These are phyloP conservation scores for Diadophis punctatus DNA, from an alignment of 2,113 vertebrate species.

Conservation along the genomic window DNA sequence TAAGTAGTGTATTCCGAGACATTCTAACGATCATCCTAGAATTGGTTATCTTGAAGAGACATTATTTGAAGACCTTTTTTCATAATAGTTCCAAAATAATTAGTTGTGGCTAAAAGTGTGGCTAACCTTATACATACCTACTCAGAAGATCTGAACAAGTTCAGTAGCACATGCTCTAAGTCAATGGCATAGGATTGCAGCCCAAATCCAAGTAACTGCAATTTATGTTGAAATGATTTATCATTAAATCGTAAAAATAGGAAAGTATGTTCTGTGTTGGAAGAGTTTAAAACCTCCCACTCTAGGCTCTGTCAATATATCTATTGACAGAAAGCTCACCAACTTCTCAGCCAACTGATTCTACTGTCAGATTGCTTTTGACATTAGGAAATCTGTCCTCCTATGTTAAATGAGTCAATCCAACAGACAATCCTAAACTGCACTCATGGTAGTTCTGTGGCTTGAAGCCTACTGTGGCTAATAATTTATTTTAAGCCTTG, in stretches of 20 bases:
- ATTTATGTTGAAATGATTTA: background rate
- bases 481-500: background rate
- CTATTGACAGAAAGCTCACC: background rate
- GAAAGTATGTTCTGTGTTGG: background rate
- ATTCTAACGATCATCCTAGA: background rate
- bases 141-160: background rate
- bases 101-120: background rate
- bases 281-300: background rate
- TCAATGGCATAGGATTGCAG: background rate
- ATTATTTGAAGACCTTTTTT: background rate
- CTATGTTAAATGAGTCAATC: background rate
- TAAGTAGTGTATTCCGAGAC: background rate
- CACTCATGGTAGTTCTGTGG: background rate
- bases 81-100: background rate
- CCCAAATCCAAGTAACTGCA: background rate
- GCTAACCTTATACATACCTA: background rate
- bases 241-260: background rate
- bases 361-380: background rate
- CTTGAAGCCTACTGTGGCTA: background rate
- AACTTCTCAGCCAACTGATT: background rate
- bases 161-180: background rate
- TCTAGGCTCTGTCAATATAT: background rate
- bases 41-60: background rate
- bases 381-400: background rate
- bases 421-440: background rate